Evolutionary conservation across 2,888 invertebrate species (phyloP), one percentile per base, ranked within the genome.

Genomic region (Drosophila fungiperda): DNA sequence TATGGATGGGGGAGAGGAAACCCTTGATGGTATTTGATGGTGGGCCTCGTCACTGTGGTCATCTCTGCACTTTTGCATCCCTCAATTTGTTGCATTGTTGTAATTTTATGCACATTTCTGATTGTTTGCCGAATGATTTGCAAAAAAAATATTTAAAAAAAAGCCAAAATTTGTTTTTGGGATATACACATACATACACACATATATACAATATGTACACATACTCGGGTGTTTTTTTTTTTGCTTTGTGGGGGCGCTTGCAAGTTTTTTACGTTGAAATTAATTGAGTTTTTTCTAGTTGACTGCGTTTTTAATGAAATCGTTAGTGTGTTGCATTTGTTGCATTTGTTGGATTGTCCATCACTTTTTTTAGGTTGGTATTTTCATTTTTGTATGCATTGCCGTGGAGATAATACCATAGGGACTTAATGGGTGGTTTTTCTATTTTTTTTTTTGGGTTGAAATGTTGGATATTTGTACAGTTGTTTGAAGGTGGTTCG

Each of bases 231-330:
- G 2, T 15, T 23, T 40, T 29, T 63, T 57, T 45, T 66, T 50
- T 49, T 70, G 52, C 35, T 36, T 64, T 72, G 42, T 54, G 72
- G 57, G 65, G 62, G 70, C 64, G 69, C 65, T 65, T 54, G 29
- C 75, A 57, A 61, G 72, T 82, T 90, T 87, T 83, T 87, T 85
- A 82, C 76, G 61, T 75, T 40, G 76, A 78, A 85, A 86, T 89
- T 90, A 90, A 91, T 88, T 91, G 89, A 87, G 89, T 89, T 91
- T 91, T 90, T 90, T 91, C 80, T 87, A 83, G 84, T 83, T 87
- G 88, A 81, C 82, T 90, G 89, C 78, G 66, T 86, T 90, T 90
- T 90, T 82, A 91, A 91, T 90, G 90, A 91, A 91, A 90, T 86
- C 82, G 90, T 89, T 88, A 86, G 86, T 79, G 76, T 74, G 75